Base-by-base conservation (phyloP, 2,113 vertebrate genomes). In the Argyrosomus japonicus region DNA sequence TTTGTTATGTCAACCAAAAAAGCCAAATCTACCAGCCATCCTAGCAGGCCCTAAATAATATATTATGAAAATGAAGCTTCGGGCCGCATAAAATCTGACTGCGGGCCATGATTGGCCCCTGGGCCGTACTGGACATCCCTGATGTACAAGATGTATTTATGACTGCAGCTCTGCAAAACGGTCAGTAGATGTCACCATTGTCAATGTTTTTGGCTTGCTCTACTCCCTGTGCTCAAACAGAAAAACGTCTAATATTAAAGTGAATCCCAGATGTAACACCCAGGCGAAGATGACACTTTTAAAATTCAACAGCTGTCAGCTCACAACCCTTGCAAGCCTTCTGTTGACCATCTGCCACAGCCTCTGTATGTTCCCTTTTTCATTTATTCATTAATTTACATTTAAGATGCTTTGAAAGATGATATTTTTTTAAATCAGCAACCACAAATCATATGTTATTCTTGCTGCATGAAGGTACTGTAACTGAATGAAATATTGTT, bases 111-210 rank as follows among this genome's bases (percentile, higher is more conserved):
- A n/a, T n/a, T n/a, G n/a, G n/a, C n/a, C n/a, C n/a, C n/a, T n/a
- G n/a, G n/a, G n/a, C n/a, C n/a, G n/a, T n/a, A n/a, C n/a, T n/a
- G n/a, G 32, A 36, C 32, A 36, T 36, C 32, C 7, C 32, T 7
- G 32, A 17, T 17, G 14, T 29, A 2, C 36, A 36, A 1, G 7
- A 40, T 57, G 0, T 7, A 47, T 73, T 18, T 36, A 43, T 23
- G 29, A 61, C 40, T 53, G 81, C 65, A 79, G 50, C 23, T 45
- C 51, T 25, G 29, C n/a, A 27, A 54, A 47, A 17, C 3, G 21
- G 29, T 70, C 91, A 88, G 51, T 51, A 88, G 89, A 81, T 82
- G 90, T 75, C 64, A 3, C 23, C 53, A 12, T 72, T 75, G 29
- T 47, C 57, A 1, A 25, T 69, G 21, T 5, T 19, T 14, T 27